These are phyloP conservation scores for Drosophila paramelanica DNA, from an alignment of 2,888 invertebrate genomes.

Conservation along the genomic window DNA sequence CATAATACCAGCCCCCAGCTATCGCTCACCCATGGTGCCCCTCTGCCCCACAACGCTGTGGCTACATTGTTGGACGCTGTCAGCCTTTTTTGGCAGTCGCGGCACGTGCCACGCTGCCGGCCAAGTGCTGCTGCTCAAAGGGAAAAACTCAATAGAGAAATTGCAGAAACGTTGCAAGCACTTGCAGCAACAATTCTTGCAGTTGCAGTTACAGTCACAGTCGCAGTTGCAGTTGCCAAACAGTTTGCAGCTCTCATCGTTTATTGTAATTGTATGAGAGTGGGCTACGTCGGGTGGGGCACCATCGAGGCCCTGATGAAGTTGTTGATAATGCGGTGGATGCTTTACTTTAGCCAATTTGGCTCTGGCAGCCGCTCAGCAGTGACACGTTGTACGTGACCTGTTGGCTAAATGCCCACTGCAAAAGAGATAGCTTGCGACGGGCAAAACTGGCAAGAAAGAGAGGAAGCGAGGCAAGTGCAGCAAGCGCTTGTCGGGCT, in stretches of 20 bases:
- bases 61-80: constrained; percentile 64
- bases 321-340: constrained; percentile 74
- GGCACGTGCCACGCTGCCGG: constrained; percentile 69
- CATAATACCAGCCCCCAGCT: constrained; percentile 56
- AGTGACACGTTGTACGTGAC: constrained; percentile 76
- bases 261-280: constrained; percentile 66
- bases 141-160: constrained; percentile 72
- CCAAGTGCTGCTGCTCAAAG: constrained; percentile 50
- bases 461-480: background rate
- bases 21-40: background rate
- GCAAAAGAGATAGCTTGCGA: constrained; percentile 7
- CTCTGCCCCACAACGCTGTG: constrained; percentile 9
- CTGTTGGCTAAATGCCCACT: constrained; percentile 64
- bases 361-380: constrained; percentile 76
- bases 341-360: constrained; percentile 75
- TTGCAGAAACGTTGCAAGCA: constrained; percentile 56
- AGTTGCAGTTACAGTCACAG: constrained; percentile 28
- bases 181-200: constrained; percentile 43
- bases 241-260: constrained; percentile 62
- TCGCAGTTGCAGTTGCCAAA: constrained; percentile 48
- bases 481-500: constrained; percentile 27
- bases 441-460: constrained; percentile 16
- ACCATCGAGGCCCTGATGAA: constrained; percentile 63
- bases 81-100: constrained; percentile 58
- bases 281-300: constrained; percentile 15